Base-by-base conservation (phyloP, 2,797 vertebrate genomes). In the Poeciliopsis paucimaculata region DNA sequence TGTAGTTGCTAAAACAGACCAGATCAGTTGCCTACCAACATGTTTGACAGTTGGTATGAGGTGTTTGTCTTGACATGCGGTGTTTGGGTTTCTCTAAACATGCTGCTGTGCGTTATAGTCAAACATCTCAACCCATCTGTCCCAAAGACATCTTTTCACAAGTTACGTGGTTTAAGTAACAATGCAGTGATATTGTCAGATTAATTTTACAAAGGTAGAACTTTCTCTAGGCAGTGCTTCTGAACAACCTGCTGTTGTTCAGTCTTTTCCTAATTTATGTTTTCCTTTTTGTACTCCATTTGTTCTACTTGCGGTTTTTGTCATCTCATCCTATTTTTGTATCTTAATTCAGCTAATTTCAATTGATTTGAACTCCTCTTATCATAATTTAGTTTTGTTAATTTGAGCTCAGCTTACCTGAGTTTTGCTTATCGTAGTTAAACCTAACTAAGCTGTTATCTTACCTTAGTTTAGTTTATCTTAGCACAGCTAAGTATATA, bases 41-140 rank as follows among this genome's bases (percentile, higher is more conserved):
- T 70, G 66, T 70, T 70, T 70, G 66, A 70, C 39, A 43, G 10
- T 41, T 68, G 64, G 23, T 70, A 15, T 70, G 39, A 43, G 66
- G 39, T 70, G 39, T 43, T 70, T 26, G 39, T 70, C 39, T 39
- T 43, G 39, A n/a, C 39, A 43, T 43, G 39, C 39, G 6, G 23
- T n/a, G 66, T 70, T 70, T 43, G 66, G 20, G 66, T 12, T 43
- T 70, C 7, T 43, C 10, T 7, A n/a, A 70, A 70, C 66, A 70
- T n/a, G 39, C 66, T 43, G 39, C 39, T 70, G 66, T 70, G 66
- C 2, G 4, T 43, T 39, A 39, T 4, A 66, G 34, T 39, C 66
- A 43, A 70, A 41, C 20, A 43, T 70, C 39, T 70, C 12, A n/a
- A 26, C 12, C 43, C 66, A 70, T 43, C 39, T 70, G 39, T 70